phyloP scores from a whole-genome alignment of 2,888 invertebrate genomes.

The Heliconius hortense region DNA sequence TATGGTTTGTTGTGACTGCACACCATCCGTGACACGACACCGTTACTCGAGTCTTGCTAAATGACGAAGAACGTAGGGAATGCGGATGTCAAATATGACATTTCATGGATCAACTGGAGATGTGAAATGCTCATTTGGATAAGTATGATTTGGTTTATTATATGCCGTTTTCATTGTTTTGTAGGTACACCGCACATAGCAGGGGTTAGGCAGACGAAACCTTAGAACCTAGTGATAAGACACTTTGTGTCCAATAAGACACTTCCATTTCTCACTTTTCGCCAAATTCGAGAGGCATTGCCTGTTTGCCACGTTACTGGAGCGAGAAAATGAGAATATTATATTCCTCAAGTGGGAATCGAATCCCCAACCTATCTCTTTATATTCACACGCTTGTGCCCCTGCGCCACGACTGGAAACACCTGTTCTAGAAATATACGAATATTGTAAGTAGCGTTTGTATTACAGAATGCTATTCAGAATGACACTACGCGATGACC shows the following conservation, averaged over 20 bases:
- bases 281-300: no score
- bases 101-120: not conserved
- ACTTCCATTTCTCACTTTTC: no score
- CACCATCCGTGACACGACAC: constrained; percentile 44
- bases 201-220: no score
- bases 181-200: no score
- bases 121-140: not conserved
- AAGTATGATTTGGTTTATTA: not conserved
- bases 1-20: constrained; percentile 45
- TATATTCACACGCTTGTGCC: no score
- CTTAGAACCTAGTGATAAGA: no score
- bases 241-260: no score
- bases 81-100: constrained; percentile 34
- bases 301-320: no score
- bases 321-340: no score
- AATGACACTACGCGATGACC: not conserved
- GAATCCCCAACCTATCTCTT: no score
- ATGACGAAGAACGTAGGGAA: constrained; percentile 38
- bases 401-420: not conserved
- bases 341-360: no score
- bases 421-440: constrained; percentile 1
- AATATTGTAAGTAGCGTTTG: constrained; percentile 9
- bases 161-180: no score
- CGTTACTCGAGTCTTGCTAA: constrained; percentile 39
- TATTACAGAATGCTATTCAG: not conserved